Evolutionary conservation across 2,113 vertebrate genomes (phyloP), one percentile per base, ranked within the genome.

Genomic region (Microtus oregoni): DNA sequence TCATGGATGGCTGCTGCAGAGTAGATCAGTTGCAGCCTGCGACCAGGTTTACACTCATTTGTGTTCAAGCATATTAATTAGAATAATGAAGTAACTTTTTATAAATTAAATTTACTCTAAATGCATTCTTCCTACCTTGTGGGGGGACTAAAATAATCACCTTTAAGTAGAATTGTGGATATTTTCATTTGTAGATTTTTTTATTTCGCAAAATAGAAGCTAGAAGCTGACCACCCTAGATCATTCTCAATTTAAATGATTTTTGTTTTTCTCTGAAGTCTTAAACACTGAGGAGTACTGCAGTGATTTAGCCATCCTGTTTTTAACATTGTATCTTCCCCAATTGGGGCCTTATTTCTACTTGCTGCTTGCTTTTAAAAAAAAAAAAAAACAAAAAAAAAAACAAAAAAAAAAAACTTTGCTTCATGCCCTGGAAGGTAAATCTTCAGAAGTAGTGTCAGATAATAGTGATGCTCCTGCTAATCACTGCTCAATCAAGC

Each of bases 371-470:
- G 73, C 86, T 94, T 50, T 96, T 93, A n/a, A n/a, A n/a, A n/a
- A n/a, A n/a, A n/a, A n/a, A n/a, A n/a, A n/a, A n/a, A n/a, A n/a
- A n/a, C n/a, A n/a, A n/a, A n/a, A n/a, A n/a, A n/a, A n/a, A n/a
- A n/a, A n/a, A n/a, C n/a, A n/a, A n/a, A n/a, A n/a, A n/a, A n/a
- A n/a, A n/a, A n/a, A 30, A 32, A 28, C 44, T 92, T 94, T 89
- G 32, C 55, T 94, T 95, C 86, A 73, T 96, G n/a, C 30, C 20
- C 11, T 94, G 30, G 91, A 97, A 90, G 28, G 44, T 75, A 90
- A 94, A 95, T 91, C 86, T 95, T 94, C 70, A 91, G 58, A 89
- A 55, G 35, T 86, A 93, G 35, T 86, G 30, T 95, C 86, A 96
- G 73, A 73, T 91, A 90, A 86, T 82, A 91, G 75, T 86, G 78